A percentile compares a stretch with the other conserved stretches of the same genome.
These are phyloP conservation scores for Sminthurides aquaticus DNA, from an alignment of 2,888 invertebrate species.

Conservation along the genomic window DNA sequence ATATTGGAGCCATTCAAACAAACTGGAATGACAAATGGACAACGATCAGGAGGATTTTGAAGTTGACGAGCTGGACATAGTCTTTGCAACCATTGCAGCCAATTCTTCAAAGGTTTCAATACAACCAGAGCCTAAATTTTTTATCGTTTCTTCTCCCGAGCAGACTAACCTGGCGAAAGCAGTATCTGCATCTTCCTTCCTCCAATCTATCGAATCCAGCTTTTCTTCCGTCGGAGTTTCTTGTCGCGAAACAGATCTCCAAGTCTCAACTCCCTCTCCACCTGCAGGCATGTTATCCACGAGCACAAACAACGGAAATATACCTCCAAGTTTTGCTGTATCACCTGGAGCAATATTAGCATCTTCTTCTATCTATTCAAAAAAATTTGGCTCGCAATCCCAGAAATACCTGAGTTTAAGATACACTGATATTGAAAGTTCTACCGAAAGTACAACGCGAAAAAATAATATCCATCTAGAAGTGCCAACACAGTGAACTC, in stretches of 20 bases:
- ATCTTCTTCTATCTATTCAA: conserved; percentile 23
- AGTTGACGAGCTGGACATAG: conserved; percentile 6
- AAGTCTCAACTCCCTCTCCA: conserved; percentile 47
- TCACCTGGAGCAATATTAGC: conserved; percentile 25
- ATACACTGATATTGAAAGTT: conserved; percentile 51
- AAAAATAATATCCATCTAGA: conserved; percentile 35
- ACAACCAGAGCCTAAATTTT: background rate
- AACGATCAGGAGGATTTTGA: conserved; percentile 19
- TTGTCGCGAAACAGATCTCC: conserved; percentile 25
- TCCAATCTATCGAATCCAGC: conserved; percentile 17
- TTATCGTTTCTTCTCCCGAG: conserved; percentile 7
- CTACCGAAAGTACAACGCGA: conserved; percentile 48
- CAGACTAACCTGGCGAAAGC: conserved; percentile 35
- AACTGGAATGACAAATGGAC: conserved; percentile 10
- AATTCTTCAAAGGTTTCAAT: background rate
- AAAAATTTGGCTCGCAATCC: conserved; percentile 44
- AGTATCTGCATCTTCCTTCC: conserved; percentile 27
- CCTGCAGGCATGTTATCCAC: conserved; percentile 59
- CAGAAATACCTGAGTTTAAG: conserved; percentile 68
- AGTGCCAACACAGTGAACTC: conserved; percentile 43
- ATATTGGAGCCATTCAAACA: background rate
- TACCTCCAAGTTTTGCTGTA: conserved; percentile 43
- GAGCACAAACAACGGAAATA: conserved; percentile 54
- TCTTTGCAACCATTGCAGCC: conserved; percentile 4
- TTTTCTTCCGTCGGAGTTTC: conserved; percentile 4